Evolutionary conservation across 2,888 invertebrate species (phyloP), one percentile per base, ranked within the genome.

Genomic region (Eilema griseolum): DNA sequence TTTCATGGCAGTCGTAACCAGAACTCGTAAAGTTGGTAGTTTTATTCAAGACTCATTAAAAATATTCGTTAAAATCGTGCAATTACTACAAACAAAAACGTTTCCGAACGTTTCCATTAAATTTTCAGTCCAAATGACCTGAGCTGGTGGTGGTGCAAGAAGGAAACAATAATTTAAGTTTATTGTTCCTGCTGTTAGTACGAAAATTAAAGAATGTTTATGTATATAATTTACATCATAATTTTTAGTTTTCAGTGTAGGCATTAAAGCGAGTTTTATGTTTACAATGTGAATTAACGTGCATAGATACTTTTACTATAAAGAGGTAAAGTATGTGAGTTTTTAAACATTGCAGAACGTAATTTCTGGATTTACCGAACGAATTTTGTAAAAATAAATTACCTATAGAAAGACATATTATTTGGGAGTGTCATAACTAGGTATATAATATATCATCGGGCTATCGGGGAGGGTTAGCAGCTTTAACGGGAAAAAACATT

Each of bases 1-100:
- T 61, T 59, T 37, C 62, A 67, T 65, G 28, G 56, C 62, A 65
- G 33, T 26, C 28, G 57, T 66, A 68, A 74, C 75, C 81, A 74
- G 77, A 64, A 46, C 69, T 66, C 69, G 71, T 86, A 83, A 85
- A 85, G 62, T 66, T n/a, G 20, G 20, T 64, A 66, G 75, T 85
- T 88, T 89, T 87, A 88, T 86, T 79, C 74, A 74, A 76, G 67
- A 75, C 76, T 84, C 86, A 85, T 90, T 87, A 89, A 88, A 81
- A 86, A 79, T 79, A 84, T 81, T 83, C 83, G 80, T 83, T 78
- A 83, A 84, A 84, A 77, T 74, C 77, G 81, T 74, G 76, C 75
- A 74, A 76, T 71, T 61, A 72, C 71, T 79, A 82, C 86, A 85
- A 88, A 87, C 87, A 87, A 86, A 89, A 86, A 86, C 75, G 79